Evolutionary conservation across 2,113 vertebrate genomes (phyloP).

Genomic region (Hippocampus mohnikei): DNA sequence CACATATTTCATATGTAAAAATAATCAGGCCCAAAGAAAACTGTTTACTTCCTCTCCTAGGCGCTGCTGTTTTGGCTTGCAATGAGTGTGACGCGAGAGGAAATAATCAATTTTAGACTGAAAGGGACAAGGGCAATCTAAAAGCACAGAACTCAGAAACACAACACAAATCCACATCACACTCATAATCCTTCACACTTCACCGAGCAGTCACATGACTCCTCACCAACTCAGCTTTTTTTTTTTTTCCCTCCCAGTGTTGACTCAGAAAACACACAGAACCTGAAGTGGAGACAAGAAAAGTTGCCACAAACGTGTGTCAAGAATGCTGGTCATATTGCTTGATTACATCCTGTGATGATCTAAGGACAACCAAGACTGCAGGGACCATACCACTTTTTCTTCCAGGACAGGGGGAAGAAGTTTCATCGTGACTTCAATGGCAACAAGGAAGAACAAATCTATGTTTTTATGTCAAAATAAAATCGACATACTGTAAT

Average conservation of each 20-base stretch:
- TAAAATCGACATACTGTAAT: no score
- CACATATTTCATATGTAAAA: neutral
- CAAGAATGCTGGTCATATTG: neutral
- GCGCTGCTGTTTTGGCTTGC: neutral
- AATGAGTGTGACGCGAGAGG: neutral
- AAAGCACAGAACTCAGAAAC: neutral
- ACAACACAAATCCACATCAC: neutral
- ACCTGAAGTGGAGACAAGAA: neutral
- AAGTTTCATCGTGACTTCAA: no score
- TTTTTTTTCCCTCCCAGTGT: neutral
- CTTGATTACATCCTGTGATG: neutral
- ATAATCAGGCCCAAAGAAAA: no score
- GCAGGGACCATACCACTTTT: neutral
- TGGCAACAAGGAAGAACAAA: no score
- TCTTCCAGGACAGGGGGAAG: neutral
- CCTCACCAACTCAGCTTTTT: neutral
- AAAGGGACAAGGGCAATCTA: neutral
- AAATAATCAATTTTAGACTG: neutral
- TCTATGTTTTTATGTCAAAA: no score
- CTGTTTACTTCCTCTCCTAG: neutral
- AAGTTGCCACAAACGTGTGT: neutral
- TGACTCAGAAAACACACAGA: neutral
- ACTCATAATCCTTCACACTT: slow-evolving; percentile 1
- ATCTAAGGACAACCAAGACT: neutral
- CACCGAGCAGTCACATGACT: slow-evolving; percentile 22